Base-by-base conservation (phyloP, 1,140 invertebrate genomes). In the Trichonephila clavipes region DNA sequence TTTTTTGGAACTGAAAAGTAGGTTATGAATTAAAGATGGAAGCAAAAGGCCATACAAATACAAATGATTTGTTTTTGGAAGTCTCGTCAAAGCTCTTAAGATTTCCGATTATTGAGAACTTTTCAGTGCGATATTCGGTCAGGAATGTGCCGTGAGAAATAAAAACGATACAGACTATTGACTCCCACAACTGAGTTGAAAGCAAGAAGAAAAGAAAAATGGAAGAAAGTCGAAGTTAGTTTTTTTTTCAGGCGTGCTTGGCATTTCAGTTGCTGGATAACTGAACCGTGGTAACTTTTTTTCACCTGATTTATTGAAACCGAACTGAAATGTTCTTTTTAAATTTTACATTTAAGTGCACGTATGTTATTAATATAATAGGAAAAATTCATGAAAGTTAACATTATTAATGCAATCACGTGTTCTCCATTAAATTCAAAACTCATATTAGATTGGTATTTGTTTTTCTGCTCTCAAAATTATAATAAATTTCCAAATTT, bases 21-120 rank as follows among this genome's bases (percentile, higher is more conserved):
- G 34, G 21, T 40, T 89, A 89, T 89, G 88, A 89, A 89, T 89
- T 89, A 89, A 89, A 89, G 88, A 89, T 89, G 88, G 88, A 77
- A 87, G 59, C 28, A 14, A 40, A 28, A 64, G 88, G 21, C 44
- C 44, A 58, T 66, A 59, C 44, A 44, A 44, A 89, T 72, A 89
- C 72, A 77, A 77, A 77, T 77, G 72, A 34, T 18, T 77, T 34
- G 28, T 34, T 77, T 77, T 77, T 77, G 69, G 34, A 77, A 77
- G 72, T 77, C 72, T 77, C 72, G 28, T 40, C 72, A 18, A 40
- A 40, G 51, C 21, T 83, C 82, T 83, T 83, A 83, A 83, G 82
- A 51, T 83, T 83, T 83, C 19, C 21, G 44, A 83, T 83, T 83
- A 83, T 24, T 83, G 44, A 12, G 82, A 83, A 83, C 59, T 44